These are phyloP conservation scores for Sebastes glaucus DNA, from an alignment of 2,797 vertebrate species.

Conservation along the genomic window DNA sequence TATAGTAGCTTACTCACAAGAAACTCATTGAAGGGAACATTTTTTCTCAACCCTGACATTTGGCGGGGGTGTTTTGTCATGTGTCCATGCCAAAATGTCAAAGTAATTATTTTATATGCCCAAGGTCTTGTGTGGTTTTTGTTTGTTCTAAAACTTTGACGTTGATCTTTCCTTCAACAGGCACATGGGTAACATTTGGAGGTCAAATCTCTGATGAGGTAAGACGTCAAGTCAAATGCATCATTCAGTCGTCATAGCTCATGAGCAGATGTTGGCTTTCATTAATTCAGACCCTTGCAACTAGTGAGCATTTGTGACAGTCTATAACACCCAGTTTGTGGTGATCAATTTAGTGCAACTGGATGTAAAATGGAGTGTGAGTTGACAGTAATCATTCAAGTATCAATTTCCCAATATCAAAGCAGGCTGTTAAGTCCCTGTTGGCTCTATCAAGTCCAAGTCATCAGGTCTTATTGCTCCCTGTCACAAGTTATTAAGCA, in stretches of 20 bases:
- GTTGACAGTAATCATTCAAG: not conserved
- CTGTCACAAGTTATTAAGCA: slow-evolving; percentile 29
- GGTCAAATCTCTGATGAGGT: slow-evolving; percentile 98
- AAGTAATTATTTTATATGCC: not conserved
- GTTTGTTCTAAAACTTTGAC: slow-evolving; percentile 36
- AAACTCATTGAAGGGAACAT: not conserved
- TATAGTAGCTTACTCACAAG: not conserved
- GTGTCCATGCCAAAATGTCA: slow-evolving; percentile 20
- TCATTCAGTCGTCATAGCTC: slow-evolving; percentile 8
- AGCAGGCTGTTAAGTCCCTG: slow-evolving; percentile 7
- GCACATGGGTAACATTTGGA: slow-evolving; percentile 98
- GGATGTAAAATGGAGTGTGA: slow-evolving; percentile 23
- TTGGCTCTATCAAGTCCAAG: slow-evolving; percentile 33
- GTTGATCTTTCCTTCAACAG: slow-evolving; percentile 75
- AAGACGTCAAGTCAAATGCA: slow-evolving; percentile 61
- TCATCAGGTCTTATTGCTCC: slow-evolving; percentile 26
- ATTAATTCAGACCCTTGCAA: slow-evolving; percentile 6
- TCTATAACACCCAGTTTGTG: slow-evolving; percentile 1
- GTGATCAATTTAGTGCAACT: slow-evolving; percentile 16
- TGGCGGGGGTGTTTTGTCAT: slow-evolving; percentile 20
- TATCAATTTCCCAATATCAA: slow-evolving; percentile 24
- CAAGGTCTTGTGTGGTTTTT: not conserved
- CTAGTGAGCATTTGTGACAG: not conserved
- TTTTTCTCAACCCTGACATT: slow-evolving; percentile 49
- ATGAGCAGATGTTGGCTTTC: not conserved